Evolutionary conservation across 2,888 invertebrate genomes (phyloP).

Genomic region (Himalopsyche japonica): DNA sequence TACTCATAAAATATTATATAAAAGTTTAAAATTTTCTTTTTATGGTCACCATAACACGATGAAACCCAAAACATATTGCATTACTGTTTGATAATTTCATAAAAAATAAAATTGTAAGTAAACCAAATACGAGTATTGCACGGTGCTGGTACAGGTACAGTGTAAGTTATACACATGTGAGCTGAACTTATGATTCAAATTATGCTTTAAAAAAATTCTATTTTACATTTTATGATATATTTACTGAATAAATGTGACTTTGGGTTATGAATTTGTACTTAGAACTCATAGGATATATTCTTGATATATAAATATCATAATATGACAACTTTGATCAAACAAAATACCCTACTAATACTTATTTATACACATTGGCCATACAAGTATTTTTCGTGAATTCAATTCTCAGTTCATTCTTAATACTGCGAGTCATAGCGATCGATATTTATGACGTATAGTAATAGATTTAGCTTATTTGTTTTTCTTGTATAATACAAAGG

Average conservation of each 20-base stretch:
- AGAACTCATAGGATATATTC: too few relatives aligned
- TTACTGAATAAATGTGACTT: too few relatives aligned
- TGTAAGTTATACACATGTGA: background rate
- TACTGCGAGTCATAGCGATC: background rate
- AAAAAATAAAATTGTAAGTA: background rate
- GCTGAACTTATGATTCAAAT: background rate
- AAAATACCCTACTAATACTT: too few relatives aligned
- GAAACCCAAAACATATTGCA: background rate
- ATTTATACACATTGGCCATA: too few relatives aligned
- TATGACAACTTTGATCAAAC: too few relatives aligned
- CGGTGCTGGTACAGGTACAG: background rate
- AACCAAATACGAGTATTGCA: background rate
- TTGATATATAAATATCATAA: too few relatives aligned
- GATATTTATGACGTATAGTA: background rate
- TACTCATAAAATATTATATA: too few relatives aligned
- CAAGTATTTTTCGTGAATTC: too few relatives aligned
- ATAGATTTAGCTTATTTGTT: background rate
- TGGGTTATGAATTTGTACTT: too few relatives aligned
- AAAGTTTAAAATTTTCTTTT: background rate
- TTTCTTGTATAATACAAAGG: background rate
- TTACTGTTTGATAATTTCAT: background rate
- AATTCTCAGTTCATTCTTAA: background rate
- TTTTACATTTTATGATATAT: background rate
- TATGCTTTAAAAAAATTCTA: background rate
- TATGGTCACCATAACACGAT: background rate